Conservation (phyloP, 2,113 vertebrate species). For the Caracal caracal region DNA sequence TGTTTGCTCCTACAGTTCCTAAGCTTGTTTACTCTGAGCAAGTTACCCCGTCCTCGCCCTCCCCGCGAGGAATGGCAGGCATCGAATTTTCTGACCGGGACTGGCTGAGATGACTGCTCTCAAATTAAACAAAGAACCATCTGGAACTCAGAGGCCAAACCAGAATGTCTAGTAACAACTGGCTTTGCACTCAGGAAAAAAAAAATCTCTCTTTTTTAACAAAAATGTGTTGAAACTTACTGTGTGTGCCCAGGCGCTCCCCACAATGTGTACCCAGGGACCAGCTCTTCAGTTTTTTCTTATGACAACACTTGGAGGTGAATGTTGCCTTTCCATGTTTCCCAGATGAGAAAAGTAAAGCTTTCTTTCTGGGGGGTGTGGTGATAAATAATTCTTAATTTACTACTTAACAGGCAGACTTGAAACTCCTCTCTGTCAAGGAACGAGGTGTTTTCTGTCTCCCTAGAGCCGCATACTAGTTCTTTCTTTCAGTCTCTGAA, state of each 20-base stretch:
- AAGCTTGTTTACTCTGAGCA: constrained; percentile 53
- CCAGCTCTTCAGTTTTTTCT: not conserved
- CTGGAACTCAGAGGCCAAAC: not conserved
- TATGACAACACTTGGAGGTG: not conserved
- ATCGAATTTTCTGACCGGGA: not conserved
- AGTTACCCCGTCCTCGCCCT: not conserved
- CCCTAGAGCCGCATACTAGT: not conserved
- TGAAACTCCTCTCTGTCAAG: not conserved
- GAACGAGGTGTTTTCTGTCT: not conserved
- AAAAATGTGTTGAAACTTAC: not conserved
- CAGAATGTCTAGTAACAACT: not conserved
- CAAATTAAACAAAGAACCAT: not conserved
- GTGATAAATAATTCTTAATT: not conserved
- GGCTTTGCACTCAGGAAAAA: not conserved
- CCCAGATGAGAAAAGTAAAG: not conserved
- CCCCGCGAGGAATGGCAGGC: fast-evolving
- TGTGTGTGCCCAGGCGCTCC: not conserved
- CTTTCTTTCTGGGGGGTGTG: not conserved
- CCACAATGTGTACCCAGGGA: fast-evolving
- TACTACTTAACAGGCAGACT: not conserved
- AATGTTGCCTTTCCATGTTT: not conserved
- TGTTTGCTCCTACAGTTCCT: constrained; percentile 71
- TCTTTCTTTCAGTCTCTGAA: not conserved
- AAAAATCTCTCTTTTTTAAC: not conserved
- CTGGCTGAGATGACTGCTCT: not conserved